Evolutionary conservation across 2,797 vertebrate species (phyloP).

Genomic region (Euphonia xanthogaster): DNA sequence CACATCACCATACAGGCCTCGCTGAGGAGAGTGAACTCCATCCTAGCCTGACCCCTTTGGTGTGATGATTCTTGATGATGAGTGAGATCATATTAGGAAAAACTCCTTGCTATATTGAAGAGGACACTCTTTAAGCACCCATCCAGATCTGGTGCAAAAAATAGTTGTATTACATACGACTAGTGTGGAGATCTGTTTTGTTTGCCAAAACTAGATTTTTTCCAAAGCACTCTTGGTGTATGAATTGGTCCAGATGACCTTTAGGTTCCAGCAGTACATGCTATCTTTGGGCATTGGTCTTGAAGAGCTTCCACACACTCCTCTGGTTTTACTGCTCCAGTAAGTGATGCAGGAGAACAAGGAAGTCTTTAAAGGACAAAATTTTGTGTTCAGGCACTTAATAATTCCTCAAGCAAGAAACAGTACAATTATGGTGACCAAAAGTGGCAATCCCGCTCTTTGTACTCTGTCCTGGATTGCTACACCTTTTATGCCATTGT

Average conservation of each 20-base stretch:
- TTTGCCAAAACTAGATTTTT: neutral
- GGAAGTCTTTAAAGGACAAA: neutral
- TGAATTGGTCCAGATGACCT: neutral
- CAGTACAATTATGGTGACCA: neutral
- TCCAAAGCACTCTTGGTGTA: neutral
- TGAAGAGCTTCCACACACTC: neutral
- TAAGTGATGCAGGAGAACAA: neutral
- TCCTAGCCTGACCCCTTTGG: neutral
- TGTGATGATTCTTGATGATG: neutral
- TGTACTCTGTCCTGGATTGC: neutral
- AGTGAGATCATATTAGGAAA: neutral
- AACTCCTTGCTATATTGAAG: neutral
- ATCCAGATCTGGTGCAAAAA: neutral
- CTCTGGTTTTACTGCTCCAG: neutral
- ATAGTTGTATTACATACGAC: neutral
- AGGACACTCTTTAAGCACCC: neutral
- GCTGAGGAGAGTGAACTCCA: neutral
- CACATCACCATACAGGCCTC: rapidly evolving
- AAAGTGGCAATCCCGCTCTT: neutral
- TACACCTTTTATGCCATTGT: neutral
- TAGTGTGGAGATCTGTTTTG: neutral
- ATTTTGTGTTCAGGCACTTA: neutral
- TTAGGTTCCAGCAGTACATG: neutral
- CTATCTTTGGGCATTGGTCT: neutral
- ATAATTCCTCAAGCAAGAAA: neutral